Conservation (phyloP, 1,140 invertebrate genomes). For the Vanessa atalanta region DNA sequence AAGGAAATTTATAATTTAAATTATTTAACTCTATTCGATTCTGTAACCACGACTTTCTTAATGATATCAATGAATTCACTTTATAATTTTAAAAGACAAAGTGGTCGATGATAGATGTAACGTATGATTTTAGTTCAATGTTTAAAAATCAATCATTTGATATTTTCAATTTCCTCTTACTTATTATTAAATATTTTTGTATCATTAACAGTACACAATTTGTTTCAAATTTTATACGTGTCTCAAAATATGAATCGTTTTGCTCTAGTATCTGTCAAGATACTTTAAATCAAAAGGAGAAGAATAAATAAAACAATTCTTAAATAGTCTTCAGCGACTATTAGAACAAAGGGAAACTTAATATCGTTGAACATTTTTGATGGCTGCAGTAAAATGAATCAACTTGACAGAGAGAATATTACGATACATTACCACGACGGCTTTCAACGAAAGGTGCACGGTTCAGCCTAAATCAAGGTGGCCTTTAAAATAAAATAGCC, state of each 20-base stretch:
- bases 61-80: too few species aligned
- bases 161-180: too few species aligned
- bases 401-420: background rate
- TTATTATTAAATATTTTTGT: too few species aligned
- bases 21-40: background rate
- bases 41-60: too few species aligned
- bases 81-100: too few species aligned
- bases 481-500: slow-evolving; percentile 25
- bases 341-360: background rate
- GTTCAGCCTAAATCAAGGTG: slow-evolving; percentile 10
- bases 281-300: background rate
- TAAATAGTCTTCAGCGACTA: background rate
- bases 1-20: background rate
- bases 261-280: too few species aligned
- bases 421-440: background rate
- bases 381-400: slow-evolving; percentile 2
- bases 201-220: too few species aligned
- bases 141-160: too few species aligned
- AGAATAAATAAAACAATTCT: background rate
- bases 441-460: background rate
- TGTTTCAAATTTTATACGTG: too few species aligned
- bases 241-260: too few species aligned
- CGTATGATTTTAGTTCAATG: too few species aligned
- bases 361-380: slow-evolving; percentile 1
- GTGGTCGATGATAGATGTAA: too few species aligned